Conservation (phyloP, 2,888 invertebrate species). For the Calephelis perditalis region DNA sequence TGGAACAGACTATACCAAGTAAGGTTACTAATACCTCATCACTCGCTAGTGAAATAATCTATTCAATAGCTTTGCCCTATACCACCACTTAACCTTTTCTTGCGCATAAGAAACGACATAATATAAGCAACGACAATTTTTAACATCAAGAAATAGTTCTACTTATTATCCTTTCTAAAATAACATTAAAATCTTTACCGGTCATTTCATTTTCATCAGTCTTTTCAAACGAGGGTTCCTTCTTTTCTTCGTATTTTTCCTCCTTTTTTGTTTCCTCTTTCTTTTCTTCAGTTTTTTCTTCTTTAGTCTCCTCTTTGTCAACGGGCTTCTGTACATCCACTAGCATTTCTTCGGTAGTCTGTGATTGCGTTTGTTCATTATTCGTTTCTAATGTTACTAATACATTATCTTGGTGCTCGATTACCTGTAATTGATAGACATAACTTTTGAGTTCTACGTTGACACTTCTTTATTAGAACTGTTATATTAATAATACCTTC, state of each 20-base stretch:
- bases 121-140: no score
- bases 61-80: no score
- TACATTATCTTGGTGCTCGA: conserved; percentile 48
- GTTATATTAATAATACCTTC: no score
- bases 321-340: conserved; percentile 28
- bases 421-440: conserved; percentile 31
- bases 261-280: conserved; percentile 39
- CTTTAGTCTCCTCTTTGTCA: conserved; percentile 25
- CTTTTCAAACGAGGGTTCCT: conserved; percentile 58
- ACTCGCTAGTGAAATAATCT: no score
- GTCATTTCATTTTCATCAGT: conserved; percentile 79
- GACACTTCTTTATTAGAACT: no score
- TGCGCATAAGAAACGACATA: no score
- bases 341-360: conserved; percentile 28
- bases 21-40: no score
- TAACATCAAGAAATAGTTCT: background rate
- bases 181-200: conserved; percentile 46
- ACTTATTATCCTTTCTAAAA: no score
- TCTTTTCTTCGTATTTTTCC: conserved; percentile 53
- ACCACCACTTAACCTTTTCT: no score
- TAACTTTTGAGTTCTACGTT: no score
- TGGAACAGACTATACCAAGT: no score
- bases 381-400: conserved; percentile 48
- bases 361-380: conserved; percentile 38
- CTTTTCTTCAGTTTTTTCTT: conserved; percentile 34